A percentile compares a stretch with the other conserved stretches of the same genome.
Evolutionary conservation across 2,797 vertebrate genomes (phyloP).

Genomic region (Pipistrellus pygmaeus): DNA sequence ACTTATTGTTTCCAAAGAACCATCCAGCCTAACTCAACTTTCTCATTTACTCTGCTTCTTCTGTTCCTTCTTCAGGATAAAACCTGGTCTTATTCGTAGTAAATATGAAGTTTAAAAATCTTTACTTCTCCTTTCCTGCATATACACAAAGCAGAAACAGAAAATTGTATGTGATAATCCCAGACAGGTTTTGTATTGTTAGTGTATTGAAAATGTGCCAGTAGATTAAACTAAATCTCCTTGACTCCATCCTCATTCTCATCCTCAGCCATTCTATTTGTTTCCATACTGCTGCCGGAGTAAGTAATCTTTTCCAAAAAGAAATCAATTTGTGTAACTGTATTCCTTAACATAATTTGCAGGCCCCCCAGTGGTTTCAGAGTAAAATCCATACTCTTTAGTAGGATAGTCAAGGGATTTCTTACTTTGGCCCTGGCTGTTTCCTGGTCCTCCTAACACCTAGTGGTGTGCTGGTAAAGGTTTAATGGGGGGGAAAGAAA

Average conservation of each 20-base stretch:
- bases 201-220: constrained; percentile 53
- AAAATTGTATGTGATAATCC: constrained; percentile 51
- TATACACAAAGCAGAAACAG: constrained; percentile 55
- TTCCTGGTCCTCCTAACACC: not conserved
- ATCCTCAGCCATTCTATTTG: not conserved
- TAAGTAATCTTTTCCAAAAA: constrained; percentile 26
- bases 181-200: not conserved
- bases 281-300: not conserved
- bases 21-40: constrained; percentile 4
- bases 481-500: not conserved
- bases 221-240: constrained; percentile 38
- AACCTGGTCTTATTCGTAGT: constrained; percentile 26
- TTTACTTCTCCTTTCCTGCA: not conserved
- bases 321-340: not conserved
- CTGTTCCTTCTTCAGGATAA: not conserved
- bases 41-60: constrained; percentile 14
- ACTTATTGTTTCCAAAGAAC: constrained; percentile 59
- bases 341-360: constrained; percentile 15
- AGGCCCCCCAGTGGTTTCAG: not conserved
- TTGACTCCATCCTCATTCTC: not conserved
- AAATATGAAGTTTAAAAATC: constrained; percentile 46
- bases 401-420: not conserved
- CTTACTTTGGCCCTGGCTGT: not conserved
- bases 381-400: constrained; percentile 29
- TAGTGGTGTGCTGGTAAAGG: not conserved